Conservation (phyloP, 2,888 invertebrate genomes). For the Daptonema setosum region DNA sequence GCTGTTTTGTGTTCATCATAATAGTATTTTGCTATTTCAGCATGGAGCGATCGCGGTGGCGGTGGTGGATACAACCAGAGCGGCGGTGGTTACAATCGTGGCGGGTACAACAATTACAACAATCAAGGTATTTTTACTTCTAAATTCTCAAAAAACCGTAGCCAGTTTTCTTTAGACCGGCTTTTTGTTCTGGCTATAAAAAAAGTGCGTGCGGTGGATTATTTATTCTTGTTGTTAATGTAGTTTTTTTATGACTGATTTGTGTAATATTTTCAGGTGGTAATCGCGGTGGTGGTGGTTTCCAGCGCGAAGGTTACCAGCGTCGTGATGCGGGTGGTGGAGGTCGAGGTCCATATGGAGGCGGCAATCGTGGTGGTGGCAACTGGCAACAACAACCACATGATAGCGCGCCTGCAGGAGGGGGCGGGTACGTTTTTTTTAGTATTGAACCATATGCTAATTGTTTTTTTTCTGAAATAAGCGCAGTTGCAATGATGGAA, state of each 20-base stretch:
- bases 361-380: background rate
- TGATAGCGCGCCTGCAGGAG: no score
- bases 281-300: slow-evolving; percentile 1
- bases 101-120: background rate
- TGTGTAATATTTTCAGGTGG: background rate
- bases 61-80: slow-evolving; percentile 1
- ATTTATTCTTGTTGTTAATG: no score
- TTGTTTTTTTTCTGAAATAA: background rate
- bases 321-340: background rate
- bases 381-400: no score
- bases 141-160: no score
- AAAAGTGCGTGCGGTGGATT: no score
- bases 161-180: no score
- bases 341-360: background rate
- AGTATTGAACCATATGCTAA: no score
- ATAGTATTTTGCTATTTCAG: no score
- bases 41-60: slow-evolving; percentile 2
- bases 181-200: no score
- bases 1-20: no score
- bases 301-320: background rate
- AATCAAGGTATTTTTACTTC: background rate
- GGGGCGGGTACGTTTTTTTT: slow-evolving; percentile 2
- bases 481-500: background rate
- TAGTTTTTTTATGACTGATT: no score
- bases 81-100: background rate